Evolutionary conservation across 2,113 vertebrate species (phyloP), one percentile per base, ranked within the genome.

Genomic region (Cryptotis parvus): DNA sequence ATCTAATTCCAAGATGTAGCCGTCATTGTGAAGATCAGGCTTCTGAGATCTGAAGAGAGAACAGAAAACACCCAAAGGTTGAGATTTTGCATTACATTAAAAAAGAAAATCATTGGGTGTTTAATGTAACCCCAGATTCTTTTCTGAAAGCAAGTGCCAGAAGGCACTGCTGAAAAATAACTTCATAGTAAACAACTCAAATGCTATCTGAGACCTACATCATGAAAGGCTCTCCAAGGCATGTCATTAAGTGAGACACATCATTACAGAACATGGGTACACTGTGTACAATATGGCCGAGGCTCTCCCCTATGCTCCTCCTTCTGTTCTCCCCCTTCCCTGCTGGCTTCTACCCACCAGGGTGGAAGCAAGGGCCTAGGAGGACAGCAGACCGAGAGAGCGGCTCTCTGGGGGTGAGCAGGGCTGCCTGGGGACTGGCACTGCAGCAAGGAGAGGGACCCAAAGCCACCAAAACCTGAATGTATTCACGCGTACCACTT

Each of bases 1-100:
- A 93, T 99, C 99, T 96, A 99, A 96, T 96, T 99, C 99, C 83
- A 99, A 98, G 81, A 98, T 91, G 97, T 98, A 98, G 27, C 98
- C 97, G 89, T 99, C 98, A 90, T 24, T 96, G 39, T 31, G 84
- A 93, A 94, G 6, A 3, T 97, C 98, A 33, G 75, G 74, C 75
- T 97, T 97, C 84, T 97, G 93, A 92, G 98, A 98, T 93, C 98
- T 98, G 75, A 82, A 94, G 92, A 94, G 49, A 95, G 31, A 97
- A 49, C 66, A 74, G 22, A 27, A 65, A 75, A 87, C 0, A 76
- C 49, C 82, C 22, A 89, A 41, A 61, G 29, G n/a, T 43, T 70
- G 77, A 65, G 15, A 70, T 72, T 81, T 37, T 87, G 2, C 4
- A 52, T 4, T 11, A 6, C 6, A 68, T 12, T 1, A 31, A 20